Evolutionary conservation across 2,113 vertebrate species (phyloP), one percentile per base, ranked within the genome.

Genomic region (Aegithalos caudatus): DNA sequence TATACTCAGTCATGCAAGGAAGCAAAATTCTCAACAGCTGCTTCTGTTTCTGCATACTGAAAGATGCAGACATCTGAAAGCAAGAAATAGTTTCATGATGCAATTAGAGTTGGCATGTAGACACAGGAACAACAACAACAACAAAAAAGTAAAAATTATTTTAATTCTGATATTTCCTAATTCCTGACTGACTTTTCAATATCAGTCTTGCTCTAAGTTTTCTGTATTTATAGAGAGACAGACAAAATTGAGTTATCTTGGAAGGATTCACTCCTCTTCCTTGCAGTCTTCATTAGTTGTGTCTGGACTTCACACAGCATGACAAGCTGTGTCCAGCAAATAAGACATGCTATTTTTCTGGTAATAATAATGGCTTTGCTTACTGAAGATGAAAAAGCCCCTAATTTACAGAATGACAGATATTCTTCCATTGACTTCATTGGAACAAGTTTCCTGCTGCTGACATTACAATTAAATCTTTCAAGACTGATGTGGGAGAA

Each of bases 381-480:
- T 44, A 67, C 22, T 80, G 33, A 53, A 78, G 62, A 95, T 50
- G 44, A 89, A 91, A 90, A 90, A 69, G 20, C 6, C 23, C 40
- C 40, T 72, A 54, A 81, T 76, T 84, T 89, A 74, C 57, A 85
- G 73, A 61, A 81, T 10, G 13, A 76, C 13, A 88, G 62, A 88
- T 87, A 86, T 3, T 29, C 57, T 74, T 86, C 53, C 54, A 69
- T 7, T 76, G 54, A 69, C 45, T 64, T 31, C 44, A 90, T 5
- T 45, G 50, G 71, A 86, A 92, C 37, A 82, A 69, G 85, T 73
- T 88, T 80, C 83, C 61, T 62, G 67, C 74, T 93, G 71, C 19
- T 69, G 62, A 88, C 50, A 93, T 82, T 72, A 82, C 83, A 91
- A 93, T 69, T 94, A 94, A 90, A 86, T 79, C 62, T 83, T 94